phyloP scores from a whole-genome alignment of 2,113 vertebrate genomes.

The Planiliza haematocheilus region DNA sequence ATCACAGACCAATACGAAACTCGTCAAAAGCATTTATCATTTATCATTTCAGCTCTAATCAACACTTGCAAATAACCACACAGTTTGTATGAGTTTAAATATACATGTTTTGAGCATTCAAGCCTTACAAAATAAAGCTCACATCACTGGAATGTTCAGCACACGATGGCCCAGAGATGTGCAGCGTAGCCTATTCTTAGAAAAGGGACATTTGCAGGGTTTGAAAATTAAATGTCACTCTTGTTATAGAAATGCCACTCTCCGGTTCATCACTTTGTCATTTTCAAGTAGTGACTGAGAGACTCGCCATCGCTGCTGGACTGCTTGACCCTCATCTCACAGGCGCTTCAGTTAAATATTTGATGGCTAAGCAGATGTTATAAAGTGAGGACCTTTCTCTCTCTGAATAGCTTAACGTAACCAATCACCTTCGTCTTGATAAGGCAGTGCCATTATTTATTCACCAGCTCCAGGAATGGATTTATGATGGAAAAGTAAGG shows the following conservation, averaged over 20 bases:
- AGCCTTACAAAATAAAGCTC: background rate
- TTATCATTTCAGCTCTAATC: background rate
- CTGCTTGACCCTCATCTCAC: constrained; percentile 59
- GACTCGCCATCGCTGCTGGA: constrained; percentile 40
- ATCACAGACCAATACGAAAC: background rate
- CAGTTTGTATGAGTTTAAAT: background rate
- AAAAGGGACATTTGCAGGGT: constrained; percentile 59
- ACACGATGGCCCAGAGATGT: background rate
- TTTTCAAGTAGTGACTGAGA: constrained; percentile 45
- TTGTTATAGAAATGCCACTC: constrained; percentile 75
- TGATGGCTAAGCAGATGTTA: constrained; percentile 66
- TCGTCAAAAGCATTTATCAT: background rate
- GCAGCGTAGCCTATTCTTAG: constrained; percentile 52
- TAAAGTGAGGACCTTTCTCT: constrained; percentile 61
- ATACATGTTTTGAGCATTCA: background rate
- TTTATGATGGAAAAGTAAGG: constrained; percentile 31
- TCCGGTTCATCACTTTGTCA: constrained; percentile 58
- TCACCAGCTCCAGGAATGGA: constrained; percentile 41
- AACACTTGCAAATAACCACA: background rate
- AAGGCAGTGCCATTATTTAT: constrained; percentile 65
- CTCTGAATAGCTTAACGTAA: constrained; percentile 52
- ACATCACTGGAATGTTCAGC: background rate
- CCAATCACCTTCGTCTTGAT: constrained; percentile 51
- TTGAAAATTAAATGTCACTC: constrained; percentile 73
- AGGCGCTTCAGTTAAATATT: constrained; percentile 66